phyloP scores from a whole-genome alignment of 1,140 invertebrate species.

The Formica selysi region DNA sequence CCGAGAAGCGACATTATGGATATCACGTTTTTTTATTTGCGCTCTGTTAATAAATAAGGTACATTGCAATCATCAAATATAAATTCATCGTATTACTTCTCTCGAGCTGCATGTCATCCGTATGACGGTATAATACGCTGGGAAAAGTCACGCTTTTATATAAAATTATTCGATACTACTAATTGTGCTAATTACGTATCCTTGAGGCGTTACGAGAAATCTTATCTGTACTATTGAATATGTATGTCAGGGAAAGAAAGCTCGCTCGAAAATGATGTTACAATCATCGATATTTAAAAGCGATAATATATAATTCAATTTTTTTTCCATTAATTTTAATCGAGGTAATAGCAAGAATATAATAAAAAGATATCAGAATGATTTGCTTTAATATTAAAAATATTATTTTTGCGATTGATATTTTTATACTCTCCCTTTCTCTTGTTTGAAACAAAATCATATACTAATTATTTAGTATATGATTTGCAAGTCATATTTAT shows the following conservation, averaged over 20 bases:
- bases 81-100: slow-evolving; percentile 12
- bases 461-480: background rate
- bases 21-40: background rate
- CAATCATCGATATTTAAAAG: slow-evolving; percentile 8
- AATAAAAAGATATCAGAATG: background rate
- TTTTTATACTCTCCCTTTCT: background rate
- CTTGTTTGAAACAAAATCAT: background rate
- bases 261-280: slow-evolving; percentile 11
- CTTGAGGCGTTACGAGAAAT: slow-evolving; percentile 26
- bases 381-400: background rate
- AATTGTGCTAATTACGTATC: slow-evolving; percentile 39
- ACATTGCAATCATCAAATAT: background rate
- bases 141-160: slow-evolving; percentile 1
- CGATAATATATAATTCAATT: background rate
- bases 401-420: background rate
- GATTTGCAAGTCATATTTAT: background rate
- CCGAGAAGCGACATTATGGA: background rate
- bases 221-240: slow-evolving; percentile 30
- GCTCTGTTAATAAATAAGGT: slow-evolving; percentile 2
- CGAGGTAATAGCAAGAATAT: background rate
- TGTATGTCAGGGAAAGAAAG: slow-evolving; percentile 57
- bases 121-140: background rate
- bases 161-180: slow-evolving; percentile 41
- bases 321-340: background rate
- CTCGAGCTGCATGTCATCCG: background rate